Evolutionary conservation across 1,140 invertebrate genomes (phyloP), one percentile per base, ranked within the genome.

Genomic region (Ceratoteleas bidentatus): DNA sequence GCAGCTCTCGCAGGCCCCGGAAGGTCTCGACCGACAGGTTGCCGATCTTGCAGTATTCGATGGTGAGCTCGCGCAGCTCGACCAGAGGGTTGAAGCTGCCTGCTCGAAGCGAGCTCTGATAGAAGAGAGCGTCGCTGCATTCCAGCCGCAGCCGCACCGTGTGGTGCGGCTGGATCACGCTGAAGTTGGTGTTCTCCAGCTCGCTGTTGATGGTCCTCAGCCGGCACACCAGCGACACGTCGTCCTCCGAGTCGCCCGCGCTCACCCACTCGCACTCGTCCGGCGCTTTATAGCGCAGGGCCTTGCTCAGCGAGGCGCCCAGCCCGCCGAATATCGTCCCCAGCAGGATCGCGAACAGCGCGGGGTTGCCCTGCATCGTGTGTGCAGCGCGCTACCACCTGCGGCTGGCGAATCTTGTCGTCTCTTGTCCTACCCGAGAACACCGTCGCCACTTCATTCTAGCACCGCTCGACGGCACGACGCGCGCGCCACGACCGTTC

Each of bases 21-120:
- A 98, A 97, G 0, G 96, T 95, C 11, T 96, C 96, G 57, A 96
- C 95, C 2, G 96, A 96, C 15, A 98, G 92, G 87, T 97, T 96
- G 36, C 95, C 95, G 69, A 98, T 95, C 91, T 97, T 97, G 91
- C 97, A 98, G 82, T 96, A 96, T 87, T 98, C 96, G 64, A 98
- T 96, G 9, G 95, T 95, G 5, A 98, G 93, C 78, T 97, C 95
- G 49, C 94, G 93, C 49, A 98, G 91, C 88, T 97, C 96, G 36
- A 95, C 93, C 60, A 98, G 91, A 72, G 96, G 95, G 54, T 95
- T 93, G 87, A 98, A 97, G 89, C 96, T 97, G 66, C 95, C 96
- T 14, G 96, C 94, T 86, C 94, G 94, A 61, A 97, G 91, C n/a
- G 95, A 96, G 90, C 96, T 96, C 92, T 97, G 96, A 87, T 96